Percentiles rank a stretch among this genome's conserved stretches.
These are phyloP conservation scores for Xanthorhoe designata DNA, from an alignment of 2,888 invertebrate species.

Conservation along the genomic window DNA sequence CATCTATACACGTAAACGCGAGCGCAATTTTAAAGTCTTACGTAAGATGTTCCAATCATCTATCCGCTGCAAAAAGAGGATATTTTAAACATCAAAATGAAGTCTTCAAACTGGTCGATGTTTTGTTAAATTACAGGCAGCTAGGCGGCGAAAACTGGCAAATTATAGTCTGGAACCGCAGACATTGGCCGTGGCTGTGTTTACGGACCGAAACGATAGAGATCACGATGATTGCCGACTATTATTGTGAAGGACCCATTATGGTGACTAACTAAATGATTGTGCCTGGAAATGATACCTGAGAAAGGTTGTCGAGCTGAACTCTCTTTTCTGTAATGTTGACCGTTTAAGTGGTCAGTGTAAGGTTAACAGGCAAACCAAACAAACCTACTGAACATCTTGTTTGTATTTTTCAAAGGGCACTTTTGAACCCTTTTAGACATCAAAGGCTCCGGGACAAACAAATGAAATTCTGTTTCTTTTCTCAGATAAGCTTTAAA, in stretches of 20 bases:
- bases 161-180: constrained; percentile 77
- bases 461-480: neutral
- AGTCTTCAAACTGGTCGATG: constrained; percentile 69
- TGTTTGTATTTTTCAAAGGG: neutral
- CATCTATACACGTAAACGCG: constrained; percentile 46
- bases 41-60: constrained; percentile 61
- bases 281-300: constrained; percentile 41
- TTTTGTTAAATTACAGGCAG: constrained; percentile 78
- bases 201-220: constrained; percentile 60
- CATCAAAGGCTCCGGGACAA: neutral
- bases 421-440: neutral
- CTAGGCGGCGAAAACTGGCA: constrained; percentile 80
- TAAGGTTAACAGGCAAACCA: constrained; percentile 2
- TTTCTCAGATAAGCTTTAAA: neutral
- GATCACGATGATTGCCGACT: constrained; percentile 67
- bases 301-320: constrained; percentile 26
- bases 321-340: constrained; percentile 32
- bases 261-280: constrained; percentile 59
- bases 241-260: constrained; percentile 69
- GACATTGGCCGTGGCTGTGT: constrained; percentile 64
- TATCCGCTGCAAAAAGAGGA: constrained; percentile 55
- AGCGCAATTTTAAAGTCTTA: constrained; percentile 46
- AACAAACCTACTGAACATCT: neutral
- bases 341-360: constrained; percentile 33
- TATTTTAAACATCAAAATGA: constrained; percentile 68